Evolutionary conservation across 1,140 invertebrate species (phyloP).

Genomic region (Drosophila busckii): DNA sequence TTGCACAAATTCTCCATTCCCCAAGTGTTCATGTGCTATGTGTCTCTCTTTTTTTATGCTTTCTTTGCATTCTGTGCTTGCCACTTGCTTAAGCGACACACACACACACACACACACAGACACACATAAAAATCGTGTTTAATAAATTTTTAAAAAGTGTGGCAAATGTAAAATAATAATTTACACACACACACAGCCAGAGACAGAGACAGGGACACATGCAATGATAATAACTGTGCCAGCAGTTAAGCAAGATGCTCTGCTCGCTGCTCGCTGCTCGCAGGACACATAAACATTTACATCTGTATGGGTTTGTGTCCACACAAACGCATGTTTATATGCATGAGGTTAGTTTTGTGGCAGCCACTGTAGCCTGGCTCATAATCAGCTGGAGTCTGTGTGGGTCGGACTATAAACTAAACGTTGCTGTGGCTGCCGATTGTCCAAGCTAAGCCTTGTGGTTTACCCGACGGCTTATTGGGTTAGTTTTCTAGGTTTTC

Average conservation of each 20-base stretch:
- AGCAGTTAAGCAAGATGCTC: slow-evolving; percentile 27
- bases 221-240: slow-evolving; percentile 63
- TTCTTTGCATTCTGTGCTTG: background rate
- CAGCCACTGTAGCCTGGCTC: background rate
- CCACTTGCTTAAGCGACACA: slow-evolving; percentile 41
- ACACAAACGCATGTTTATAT: slow-evolving; percentile 40
- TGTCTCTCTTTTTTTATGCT: slow-evolving; percentile 10
- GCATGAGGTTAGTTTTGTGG: slow-evolving; percentile 24
- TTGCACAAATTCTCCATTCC: slow-evolving; percentile 63
- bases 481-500: background rate
- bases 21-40: slow-evolving; percentile 25
- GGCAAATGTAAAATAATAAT: slow-evolving; percentile 69
- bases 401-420: too few species aligned
- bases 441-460: too few species aligned
- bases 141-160: slow-evolving; percentile 74
- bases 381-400: background rate
- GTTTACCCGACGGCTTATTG: background rate
- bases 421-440: too few species aligned
- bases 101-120: too few species aligned
- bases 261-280: slow-evolving; percentile 7
- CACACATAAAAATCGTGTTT: slow-evolving; percentile 53
- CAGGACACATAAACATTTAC: slow-evolving; percentile 71
- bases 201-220: slow-evolving; percentile 19
- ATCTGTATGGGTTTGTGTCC: slow-evolving; percentile 50
- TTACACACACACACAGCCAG: slow-evolving; percentile 32